A percentile compares a stretch with the other conserved stretches of the same genome.
Conservation (phyloP, 2,888 invertebrate genomes). For the Penaeus monodon region DNA sequence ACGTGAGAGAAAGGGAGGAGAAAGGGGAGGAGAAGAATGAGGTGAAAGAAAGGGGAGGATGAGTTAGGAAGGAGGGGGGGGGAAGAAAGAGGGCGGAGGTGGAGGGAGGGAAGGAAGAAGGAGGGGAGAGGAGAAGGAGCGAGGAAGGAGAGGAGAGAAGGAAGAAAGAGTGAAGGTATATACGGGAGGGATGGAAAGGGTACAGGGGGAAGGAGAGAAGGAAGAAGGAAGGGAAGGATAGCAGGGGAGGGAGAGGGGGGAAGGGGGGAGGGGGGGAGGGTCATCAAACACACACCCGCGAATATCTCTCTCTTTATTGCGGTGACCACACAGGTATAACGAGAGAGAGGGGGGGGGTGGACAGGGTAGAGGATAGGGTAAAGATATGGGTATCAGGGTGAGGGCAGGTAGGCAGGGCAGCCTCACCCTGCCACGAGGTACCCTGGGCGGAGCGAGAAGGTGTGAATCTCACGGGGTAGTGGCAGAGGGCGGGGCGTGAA, state of each 20-base stretch:
- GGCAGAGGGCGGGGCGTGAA: neutral
- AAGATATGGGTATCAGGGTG: no score
- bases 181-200: neutral
- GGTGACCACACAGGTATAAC: no score
- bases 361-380: no score
- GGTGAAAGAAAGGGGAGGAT: slow-evolving; percentile 7
- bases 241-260: neutral
- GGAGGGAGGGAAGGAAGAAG: neutral
- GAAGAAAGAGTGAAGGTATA: neutral
- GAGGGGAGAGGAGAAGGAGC: no score
- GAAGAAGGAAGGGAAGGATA: neutral
- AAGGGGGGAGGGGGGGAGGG: neutral
- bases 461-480: no score
- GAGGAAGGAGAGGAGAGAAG: neutral
- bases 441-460: no score
- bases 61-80: neutral
- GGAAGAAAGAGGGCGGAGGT: neutral
- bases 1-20: neutral
- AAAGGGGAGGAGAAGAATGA: neutral
- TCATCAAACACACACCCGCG: no score
- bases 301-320: no score
- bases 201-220: neutral
- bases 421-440: no score
- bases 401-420: no score
- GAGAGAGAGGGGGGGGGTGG: no score